Base-by-base conservation (phyloP, 2,113 vertebrate genomes). In the Pyrgilauda ruficollis region DNA sequence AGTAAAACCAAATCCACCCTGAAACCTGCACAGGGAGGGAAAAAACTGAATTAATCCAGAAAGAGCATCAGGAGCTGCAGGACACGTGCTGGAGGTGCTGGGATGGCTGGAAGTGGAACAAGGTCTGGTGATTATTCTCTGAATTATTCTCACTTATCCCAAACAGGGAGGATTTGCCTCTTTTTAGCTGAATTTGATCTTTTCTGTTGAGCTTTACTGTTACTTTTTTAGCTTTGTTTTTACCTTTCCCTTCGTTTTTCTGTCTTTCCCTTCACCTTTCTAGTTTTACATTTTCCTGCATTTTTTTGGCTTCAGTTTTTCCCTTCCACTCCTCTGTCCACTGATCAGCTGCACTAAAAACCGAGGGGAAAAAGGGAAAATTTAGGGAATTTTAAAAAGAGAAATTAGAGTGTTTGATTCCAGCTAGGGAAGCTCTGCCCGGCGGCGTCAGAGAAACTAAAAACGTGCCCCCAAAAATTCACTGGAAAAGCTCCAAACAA, bases 371-470 rank as follows among this genome's bases (percentile, higher is more conserved):
- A 59, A 82, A 30, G 22, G 44, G 14, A 37, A 44, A 61, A 69
- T 12, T 8, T 23, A 18, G 46, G 37, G 9, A 50, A 2, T 50
- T 22, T 9, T 9, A 17, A 37, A 59, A 35, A 24, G 21, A 58
- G 35, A 59, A 59, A 58, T 6, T 28, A 44, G n/a, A 14, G 15
- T 2, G 11, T 44, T 66, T 28, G 23, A 21, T 52, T 33, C 19
- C 33, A 33, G 39, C 28, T 10, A 8, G 16, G 61, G 10, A 74
- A 82, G 19, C 68, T 37, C 59, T 43, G 41, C 73, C 63, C 2
- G 2, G 39, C 0, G 0, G 39, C 5, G 0, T 15, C 62, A 35
- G 37, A 66, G 22, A 81, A 66, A 50, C 52, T 23, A 37, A 59
- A 59, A 75, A 41, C 28, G 7, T 2, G 33, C 2, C 78, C 87